phyloP scores from a whole-genome alignment of 2,797 vertebrate species.

The Phoebastria nigripes region DNA sequence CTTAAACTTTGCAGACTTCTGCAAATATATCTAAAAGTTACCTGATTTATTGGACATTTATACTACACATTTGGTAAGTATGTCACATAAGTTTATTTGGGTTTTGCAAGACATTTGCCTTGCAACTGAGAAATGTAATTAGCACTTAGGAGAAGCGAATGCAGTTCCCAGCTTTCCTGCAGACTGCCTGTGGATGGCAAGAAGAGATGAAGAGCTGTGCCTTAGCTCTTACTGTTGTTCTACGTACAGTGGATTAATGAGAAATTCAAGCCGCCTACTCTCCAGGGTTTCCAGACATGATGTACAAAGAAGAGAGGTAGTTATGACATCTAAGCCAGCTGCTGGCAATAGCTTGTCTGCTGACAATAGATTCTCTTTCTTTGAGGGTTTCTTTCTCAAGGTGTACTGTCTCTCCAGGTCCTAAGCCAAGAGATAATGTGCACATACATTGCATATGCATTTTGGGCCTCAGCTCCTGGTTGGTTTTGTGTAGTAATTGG shows the following conservation, averaged over 20 bases:
- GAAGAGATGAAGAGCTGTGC: background rate
- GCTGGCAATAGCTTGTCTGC: background rate
- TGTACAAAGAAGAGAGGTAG: background rate
- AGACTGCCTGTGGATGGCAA: background rate
- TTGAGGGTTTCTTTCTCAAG: background rate
- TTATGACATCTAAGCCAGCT: background rate
- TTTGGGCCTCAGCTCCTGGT: background rate
- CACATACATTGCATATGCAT: background rate
- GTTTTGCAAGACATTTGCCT: background rate
- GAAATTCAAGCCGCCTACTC: background rate
- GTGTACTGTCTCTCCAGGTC: background rate
- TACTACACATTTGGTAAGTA: background rate
- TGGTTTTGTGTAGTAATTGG: background rate
- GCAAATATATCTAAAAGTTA: background rate
- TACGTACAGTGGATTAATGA: background rate
- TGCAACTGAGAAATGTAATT: constrained; percentile 11
- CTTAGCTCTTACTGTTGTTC: background rate
- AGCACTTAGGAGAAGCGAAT: background rate
- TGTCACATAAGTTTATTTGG: background rate
- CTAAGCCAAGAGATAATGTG: background rate
- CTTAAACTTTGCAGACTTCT: background rate
- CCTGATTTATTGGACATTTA: background rate
- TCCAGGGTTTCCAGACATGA: background rate
- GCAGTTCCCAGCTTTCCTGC: background rate
- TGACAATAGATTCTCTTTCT: background rate